Conservation (phyloP, 2,113 vertebrate species). For the Nanger granti region DNA sequence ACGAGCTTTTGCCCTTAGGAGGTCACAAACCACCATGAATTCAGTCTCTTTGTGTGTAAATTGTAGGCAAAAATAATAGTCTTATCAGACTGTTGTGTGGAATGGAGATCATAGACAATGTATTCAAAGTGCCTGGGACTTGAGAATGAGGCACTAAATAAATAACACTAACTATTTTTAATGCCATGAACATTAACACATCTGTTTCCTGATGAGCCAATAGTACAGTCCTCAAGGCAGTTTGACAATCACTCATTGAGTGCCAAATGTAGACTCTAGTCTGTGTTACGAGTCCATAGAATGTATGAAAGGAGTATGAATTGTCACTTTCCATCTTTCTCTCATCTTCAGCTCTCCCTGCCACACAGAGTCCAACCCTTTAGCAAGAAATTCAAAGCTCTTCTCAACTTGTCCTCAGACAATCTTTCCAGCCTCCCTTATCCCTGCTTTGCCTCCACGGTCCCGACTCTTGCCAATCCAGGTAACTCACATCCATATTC, state of each 20-base stretch:
- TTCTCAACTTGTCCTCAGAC: neutral
- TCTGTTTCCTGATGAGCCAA: neutral
- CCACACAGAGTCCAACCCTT: neutral
- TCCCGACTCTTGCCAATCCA: neutral
- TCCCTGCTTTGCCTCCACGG: accelerated
- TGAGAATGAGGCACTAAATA: neutral
- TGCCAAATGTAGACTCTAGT: neutral
- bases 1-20: neutral
- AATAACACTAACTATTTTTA: neutral
- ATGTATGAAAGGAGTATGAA: neutral
- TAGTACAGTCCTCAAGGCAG: neutral
- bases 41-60: neutral
- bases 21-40: neutral
- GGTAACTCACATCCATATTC: too few relatives aligned
- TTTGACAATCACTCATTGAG: neutral
- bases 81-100: neutral
- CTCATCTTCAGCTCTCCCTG: neutral
- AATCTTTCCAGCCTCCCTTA: neutral
- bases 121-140: neutral
- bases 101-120: neutral
- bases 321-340: neutral
- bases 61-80: neutral
- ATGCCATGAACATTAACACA: neutral
- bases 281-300: neutral
- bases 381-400: neutral